Evolutionary conservation across 64 coral and sea anemone genomes (phyloP).

Genomic region (Montipora efflorescens): DNA sequence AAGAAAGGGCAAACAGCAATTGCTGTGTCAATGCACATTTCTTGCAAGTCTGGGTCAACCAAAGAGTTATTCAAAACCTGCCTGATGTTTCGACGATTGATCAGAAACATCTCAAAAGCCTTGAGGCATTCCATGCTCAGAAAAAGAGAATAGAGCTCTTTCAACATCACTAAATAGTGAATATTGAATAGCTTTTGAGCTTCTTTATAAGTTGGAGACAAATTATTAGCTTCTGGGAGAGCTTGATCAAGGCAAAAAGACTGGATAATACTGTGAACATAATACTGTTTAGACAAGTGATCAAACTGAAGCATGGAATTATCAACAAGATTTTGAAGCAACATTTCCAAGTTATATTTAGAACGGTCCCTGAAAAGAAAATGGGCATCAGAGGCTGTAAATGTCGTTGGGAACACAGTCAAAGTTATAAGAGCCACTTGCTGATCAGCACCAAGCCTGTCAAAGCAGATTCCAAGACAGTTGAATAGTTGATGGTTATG

Average conservation of each 20-base stretch:
- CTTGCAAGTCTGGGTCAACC: slow-evolving; percentile 60
- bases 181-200: slow-evolving; percentile 80
- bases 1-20: slow-evolving; percentile 83
- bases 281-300: slow-evolving; percentile 66
- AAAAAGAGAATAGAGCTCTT: slow-evolving; percentile 64
- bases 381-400: slow-evolving; percentile 70
- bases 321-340: slow-evolving; percentile 79
- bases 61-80: slow-evolving; percentile 77
- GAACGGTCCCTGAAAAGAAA: slow-evolving; percentile 72
- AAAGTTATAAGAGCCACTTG: slow-evolving; percentile 78
- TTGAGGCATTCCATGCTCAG: slow-evolving; percentile 36
- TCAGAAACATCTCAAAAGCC: slow-evolving; percentile 67
- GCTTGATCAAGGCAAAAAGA: slow-evolving; percentile 75
- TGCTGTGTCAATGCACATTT: slow-evolving; percentile 81
- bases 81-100: slow-evolving; percentile 80
- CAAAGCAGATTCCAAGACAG: slow-evolving; percentile 86
- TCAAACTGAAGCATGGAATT: slow-evolving; percentile 92
- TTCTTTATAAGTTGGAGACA: slow-evolving; percentile 47
- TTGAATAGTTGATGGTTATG: slow-evolving; percentile 88
- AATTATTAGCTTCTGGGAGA: slow-evolving; percentile 34
- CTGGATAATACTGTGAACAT: slow-evolving; percentile 85
- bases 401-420: slow-evolving; percentile 77
- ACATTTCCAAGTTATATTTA: slow-evolving; percentile 71
- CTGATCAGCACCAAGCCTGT: slow-evolving; percentile 63
- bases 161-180: slow-evolving; percentile 74